Evolutionary conservation across 2,888 invertebrate genomes (phyloP), one percentile per base, ranked within the genome.

Genomic region (Salticus scenicus): DNA sequence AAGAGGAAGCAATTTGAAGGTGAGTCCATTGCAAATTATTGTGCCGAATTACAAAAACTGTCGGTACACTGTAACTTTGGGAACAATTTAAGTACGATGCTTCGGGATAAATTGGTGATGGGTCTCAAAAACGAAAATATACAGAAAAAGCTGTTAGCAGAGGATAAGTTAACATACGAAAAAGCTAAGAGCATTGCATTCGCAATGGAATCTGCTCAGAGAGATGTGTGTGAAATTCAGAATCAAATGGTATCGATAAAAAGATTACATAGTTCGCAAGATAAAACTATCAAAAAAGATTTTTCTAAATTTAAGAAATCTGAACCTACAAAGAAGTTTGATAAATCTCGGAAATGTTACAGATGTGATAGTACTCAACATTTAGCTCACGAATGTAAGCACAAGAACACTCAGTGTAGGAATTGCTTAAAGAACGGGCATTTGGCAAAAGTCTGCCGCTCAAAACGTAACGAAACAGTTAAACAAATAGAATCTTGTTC

Each of bases 301-400:
- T 75, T 66, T 75, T 75, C 75, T 75, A 75, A 75, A 75, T 75
- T 75, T 75, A 75, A 75, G 75, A 75, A 75, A 75, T 75, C 31
- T 75, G 75, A 75, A 75, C 66, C 75, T 75, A 64, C 75, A 75
- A 75, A 75, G 75, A 75, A 75, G 75, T 75, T 75, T 75, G 75
- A 75, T 75, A 75, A 75, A 75, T 75, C 66, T 64, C 64, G 75
- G 66, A 75, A 75, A 75, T 75, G 75, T 75, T 75, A 75, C 75
- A 75, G 75, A 75, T 75, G 75, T 75, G 75, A 75, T 75, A 75
- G 75, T 75, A 75, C 75, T 75, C 75, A 75, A 75, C 75, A 75
- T 75, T 75, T 75, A 75, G 75, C 75, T 75, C 75, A 75, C 75
- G 75, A 75, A 75, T 75, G 75, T 75, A 75, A 75, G 75, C 75